Conservation (phyloP, 2,888 invertebrate species). For the Netelia virgata region DNA sequence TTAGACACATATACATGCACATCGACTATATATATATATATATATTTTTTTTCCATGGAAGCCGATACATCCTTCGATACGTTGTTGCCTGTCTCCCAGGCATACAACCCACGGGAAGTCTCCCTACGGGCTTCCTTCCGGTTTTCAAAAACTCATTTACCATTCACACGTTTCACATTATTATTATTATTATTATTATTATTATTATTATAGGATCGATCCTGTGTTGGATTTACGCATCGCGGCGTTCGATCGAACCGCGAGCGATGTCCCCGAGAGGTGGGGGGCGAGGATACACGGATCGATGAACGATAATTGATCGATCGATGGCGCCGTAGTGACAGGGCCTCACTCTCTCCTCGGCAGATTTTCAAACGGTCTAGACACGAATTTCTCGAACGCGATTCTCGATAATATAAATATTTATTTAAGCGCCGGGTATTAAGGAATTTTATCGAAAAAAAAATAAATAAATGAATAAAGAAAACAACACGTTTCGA, state of each 20-base stretch:
- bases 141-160: conserved; percentile 19
- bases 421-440: no score
- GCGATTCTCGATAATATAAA: no score
- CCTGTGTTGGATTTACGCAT: conserved; percentile 9
- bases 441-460: no score
- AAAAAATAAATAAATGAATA: no score
- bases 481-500: no score
- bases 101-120: conserved; percentile 57
- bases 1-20: conserved; percentile 9
- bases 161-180: neutral
- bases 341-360: neutral
- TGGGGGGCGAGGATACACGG: conserved; percentile 26
- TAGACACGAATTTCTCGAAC: no score
- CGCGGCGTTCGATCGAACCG: conserved; percentile 39
- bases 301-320: conserved; percentile 58
- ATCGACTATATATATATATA: neutral
- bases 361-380: neutral
- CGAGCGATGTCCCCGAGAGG: neutral
- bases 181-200: conserved; percentile 41
- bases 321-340: conserved; percentile 24
- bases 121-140: conserved; percentile 63
- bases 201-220: conserved; percentile 21
- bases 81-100: neutral
- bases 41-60: neutral
- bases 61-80: conserved; percentile 25